phyloP scores from a whole-genome alignment of 2,888 invertebrate genomes.

The Pogonocherus hispidulus region DNA sequence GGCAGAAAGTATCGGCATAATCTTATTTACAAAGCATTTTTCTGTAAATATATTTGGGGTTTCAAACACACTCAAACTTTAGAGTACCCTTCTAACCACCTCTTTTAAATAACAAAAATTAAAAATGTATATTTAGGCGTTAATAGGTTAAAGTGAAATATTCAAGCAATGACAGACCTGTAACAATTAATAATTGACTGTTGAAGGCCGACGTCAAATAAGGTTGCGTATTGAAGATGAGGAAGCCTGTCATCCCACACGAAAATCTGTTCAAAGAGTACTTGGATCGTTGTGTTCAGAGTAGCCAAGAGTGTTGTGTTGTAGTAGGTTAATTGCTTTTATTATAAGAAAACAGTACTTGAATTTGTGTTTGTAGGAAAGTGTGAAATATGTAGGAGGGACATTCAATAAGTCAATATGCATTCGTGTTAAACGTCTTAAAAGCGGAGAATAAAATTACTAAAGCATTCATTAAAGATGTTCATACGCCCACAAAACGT shows the following conservation, averaged over 20 bases:
- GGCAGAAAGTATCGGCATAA: no score
- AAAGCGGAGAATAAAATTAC: constrained; percentile 49
- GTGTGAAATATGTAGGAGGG: constrained; percentile 50
- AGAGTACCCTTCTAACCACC: no score
- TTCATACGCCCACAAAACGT: constrained; percentile 50
- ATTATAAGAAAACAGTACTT: constrained; percentile 54
- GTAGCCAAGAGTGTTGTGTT: constrained; percentile 53
- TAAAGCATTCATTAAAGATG: constrained; percentile 50
- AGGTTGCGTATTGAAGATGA: constrained; percentile 12
- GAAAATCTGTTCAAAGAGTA: constrained; percentile 33
- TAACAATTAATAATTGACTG: constrained; percentile 11
- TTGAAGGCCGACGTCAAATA: constrained; percentile 17
- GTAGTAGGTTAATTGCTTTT: constrained; percentile 55
- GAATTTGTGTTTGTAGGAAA: constrained; percentile 44
- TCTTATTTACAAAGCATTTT: no score
- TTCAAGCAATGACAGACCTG: background rate
- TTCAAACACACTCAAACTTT: no score
- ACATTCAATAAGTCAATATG: constrained; percentile 52
- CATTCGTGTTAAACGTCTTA: constrained; percentile 49
- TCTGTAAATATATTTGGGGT: no score
- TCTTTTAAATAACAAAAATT: no score
- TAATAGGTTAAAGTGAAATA: background rate
- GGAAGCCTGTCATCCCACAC: constrained; percentile 33
- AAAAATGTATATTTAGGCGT: no score
- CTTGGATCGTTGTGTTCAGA: constrained; percentile 44